Evolutionary conservation across 2,113 vertebrate genomes (phyloP), one percentile per base, ranked within the genome.

Genomic region (Hippocampus zosterae): DNA sequence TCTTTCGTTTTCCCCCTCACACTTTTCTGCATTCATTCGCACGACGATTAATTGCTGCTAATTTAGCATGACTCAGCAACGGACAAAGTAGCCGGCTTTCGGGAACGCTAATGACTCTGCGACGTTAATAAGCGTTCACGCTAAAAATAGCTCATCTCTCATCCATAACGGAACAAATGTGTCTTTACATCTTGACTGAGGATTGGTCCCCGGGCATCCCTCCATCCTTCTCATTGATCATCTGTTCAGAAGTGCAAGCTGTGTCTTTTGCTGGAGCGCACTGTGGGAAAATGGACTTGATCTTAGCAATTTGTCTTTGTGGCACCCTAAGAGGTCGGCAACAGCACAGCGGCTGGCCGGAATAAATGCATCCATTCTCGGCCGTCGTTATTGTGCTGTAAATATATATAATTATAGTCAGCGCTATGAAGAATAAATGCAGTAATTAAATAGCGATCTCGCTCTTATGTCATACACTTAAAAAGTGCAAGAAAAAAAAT

Each of bases 351-450:
- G 27, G 55, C n/a, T 19, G 50, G 56, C 62, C 80, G 81, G 78
- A 81, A 81, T 73, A 73, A 64, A 81, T 73, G 72, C 79, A 68
- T 61, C 65, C 73, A 75, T 67, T 81, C 71, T 68, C 74, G 75
- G 77, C 79, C 41, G 66, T 77, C 18, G 15, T 57, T 27, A 27
- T 3, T 25, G 5, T 12, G 27, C 6, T 27, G 10, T 27, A 57
- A 7, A 37, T n/a, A n/a, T n/a, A n/a, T n/a, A n/a, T n/a, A n/a
- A 15, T 56, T 56, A 25, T 57, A 10, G 11, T 25, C 25, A 5
- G 55, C 12, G 1, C 55, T 27, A 27, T 57, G 2, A 27, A 57
- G 55, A 13, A 15, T 6, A 6, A 11, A 57, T 27, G 16, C 13
- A 27, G 55, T 15, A 57, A 2, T 10, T 27, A 27, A 5, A 44